Evolutionary conservation across 1,140 invertebrate species (phyloP), one percentile per base, ranked within the genome.

Genomic region (Hyles vespertilio): DNA sequence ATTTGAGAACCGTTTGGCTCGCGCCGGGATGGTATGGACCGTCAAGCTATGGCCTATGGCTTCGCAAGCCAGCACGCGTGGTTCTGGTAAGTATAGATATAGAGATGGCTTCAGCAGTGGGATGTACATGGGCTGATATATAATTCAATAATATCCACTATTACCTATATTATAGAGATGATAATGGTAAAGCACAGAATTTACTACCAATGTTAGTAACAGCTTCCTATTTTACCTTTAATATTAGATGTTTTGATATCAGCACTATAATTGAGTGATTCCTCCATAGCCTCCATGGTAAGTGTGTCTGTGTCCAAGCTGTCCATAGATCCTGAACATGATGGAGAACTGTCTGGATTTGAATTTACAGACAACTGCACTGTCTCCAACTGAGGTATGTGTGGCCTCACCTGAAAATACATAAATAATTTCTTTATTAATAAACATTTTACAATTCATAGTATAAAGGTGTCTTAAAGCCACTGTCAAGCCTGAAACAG

Each of bases 371-470:
- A 70, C 58, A 84, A 45, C 58, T 87, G 84, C 11, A 88, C 44
- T 43, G 69, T 83, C 12, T 90, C 89, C 51, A 93, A 70, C 78
- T 93, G 91, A 57, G 92, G 92, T 74, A 88, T 92, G 56, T 93
- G 92, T 32, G 92, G 92, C 56, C 93, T 86, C 50, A 93, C 92
- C 92, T 93, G 67, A 34, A 56, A 56, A 10, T 4, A 48, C 3
- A 48, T 12, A 33, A 33, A 56, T 40, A 53, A 5, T 33, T 22
- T 22, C 22, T 22, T 22, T 22, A 22, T 0, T 11, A 48, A 3
- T 8, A 48, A n/a, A 48, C 0, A 47, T 48, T 1, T n/a, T n/a
- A 11, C 12, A 48, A 22, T 22, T 22, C 22, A 22, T 22, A 22
- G 22, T 22, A 22, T 22, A 22, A 22, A 22, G 22, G 22, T 2